Evolutionary conservation across 2,888 invertebrate species (phyloP).

Genomic region (Sabatieria punctata): DNA sequence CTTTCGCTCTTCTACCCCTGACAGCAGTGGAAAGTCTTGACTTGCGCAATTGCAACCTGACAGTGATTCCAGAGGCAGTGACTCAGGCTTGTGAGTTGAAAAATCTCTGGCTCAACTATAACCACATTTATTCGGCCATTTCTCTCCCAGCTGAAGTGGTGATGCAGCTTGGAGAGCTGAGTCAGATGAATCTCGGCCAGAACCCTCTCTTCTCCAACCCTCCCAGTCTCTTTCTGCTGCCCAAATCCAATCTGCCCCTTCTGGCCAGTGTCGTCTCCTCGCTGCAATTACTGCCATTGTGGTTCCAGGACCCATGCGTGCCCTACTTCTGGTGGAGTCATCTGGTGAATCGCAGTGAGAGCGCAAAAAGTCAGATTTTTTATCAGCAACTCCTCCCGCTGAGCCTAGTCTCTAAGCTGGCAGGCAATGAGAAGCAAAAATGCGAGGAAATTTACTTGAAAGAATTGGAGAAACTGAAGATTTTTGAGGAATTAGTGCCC

Average conservation of each 20-base stretch:
- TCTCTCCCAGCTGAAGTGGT: slow-evolving; percentile 8
- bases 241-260: background rate
- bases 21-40: background rate
- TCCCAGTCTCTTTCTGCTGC: background rate
- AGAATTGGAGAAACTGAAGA: too few relatives aligned
- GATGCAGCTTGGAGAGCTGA: background rate
- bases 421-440: too few relatives aligned
- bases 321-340: background rate
- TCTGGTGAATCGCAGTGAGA: too few relatives aligned
- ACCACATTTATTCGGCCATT: background rate
- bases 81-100: background rate
- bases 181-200: background rate
- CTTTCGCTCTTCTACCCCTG: background rate
- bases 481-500: too few relatives aligned
- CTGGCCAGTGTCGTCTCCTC: background rate
- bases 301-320: background rate
- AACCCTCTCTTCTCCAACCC: background rate
- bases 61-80: background rate
- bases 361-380: too few relatives aligned
- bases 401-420: too few relatives aligned
- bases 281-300: background rate
- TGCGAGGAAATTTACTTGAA: too few relatives aligned
- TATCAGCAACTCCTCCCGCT: too few relatives aligned
- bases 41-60: background rate
- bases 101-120: background rate